These are phyloP conservation scores for Metridium senile DNA, from an alignment of 92 coral and sea anemone species.

Conservation along the genomic window DNA sequence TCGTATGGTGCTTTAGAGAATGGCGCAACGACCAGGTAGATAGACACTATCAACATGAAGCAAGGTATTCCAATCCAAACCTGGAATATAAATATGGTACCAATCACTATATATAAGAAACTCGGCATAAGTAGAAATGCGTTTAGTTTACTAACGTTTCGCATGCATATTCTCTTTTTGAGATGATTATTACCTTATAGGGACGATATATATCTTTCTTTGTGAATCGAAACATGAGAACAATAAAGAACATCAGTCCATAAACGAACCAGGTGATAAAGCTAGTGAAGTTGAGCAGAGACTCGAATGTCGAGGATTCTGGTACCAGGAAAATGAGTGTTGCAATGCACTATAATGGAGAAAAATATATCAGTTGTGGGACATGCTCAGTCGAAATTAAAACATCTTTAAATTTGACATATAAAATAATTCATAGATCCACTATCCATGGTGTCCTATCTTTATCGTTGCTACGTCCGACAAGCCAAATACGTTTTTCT, in stretches of 20 bases:
- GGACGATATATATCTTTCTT: conserved; percentile 49
- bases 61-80: neutral
- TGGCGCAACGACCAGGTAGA: conserved; percentile 76
- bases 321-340: neutral
- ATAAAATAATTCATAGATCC: no score
- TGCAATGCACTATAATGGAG: neutral
- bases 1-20: conserved; percentile 67
- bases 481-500: no score
- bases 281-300: conserved; percentile 49
- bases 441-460: no score
- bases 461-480: no score
- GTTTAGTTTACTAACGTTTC: no score
- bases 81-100: neutral
- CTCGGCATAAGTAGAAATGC: neutral
- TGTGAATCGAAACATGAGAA: conserved; percentile 3
- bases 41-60: conserved; percentile 50
- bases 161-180: no score
- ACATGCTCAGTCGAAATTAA: neutral
- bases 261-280: conserved; percentile 68
- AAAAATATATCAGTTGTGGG: neutral
- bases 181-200: conserved; percentile 47
- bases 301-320: neutral
- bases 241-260: conserved; percentile 52
- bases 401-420: no score
- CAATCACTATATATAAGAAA: neutral